phyloP scores from a whole-genome alignment of 2,888 invertebrate genomes.

The Stenurella melanura region DNA sequence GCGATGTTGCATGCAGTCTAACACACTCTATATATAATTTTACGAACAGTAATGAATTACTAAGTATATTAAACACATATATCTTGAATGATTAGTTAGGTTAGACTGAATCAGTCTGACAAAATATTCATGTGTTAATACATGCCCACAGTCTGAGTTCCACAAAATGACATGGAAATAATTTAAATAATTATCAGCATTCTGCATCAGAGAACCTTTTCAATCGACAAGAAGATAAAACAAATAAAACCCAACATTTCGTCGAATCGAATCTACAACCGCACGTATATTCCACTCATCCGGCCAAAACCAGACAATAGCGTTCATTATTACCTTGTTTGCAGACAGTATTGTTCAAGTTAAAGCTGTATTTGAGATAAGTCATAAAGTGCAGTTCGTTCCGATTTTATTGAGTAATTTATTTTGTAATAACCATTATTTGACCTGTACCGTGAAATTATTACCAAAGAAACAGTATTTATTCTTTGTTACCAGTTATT shows the following conservation, averaged over 20 bases:
- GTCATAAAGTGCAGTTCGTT: constrained; percentile 12
- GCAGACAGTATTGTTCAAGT: constrained; percentile 15
- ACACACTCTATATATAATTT: too few species aligned
- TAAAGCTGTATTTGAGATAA: constrained; percentile 17
- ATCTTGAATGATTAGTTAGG: too few species aligned
- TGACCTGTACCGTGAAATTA: background rate
- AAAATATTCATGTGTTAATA: too few species aligned
- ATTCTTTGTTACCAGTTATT: background rate
- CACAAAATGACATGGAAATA: background rate
- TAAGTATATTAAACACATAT: too few species aligned
- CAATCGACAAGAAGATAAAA: background rate
- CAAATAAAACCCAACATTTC: background rate
- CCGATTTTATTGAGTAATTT: constrained; percentile 8
- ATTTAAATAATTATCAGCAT: background rate
- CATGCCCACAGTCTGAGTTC: too few species aligned
- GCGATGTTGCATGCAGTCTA: too few species aligned
- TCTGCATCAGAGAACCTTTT: background rate
- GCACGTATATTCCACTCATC: constrained; percentile 24
- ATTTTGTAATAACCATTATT: constrained; percentile 2
- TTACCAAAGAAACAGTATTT: constrained; percentile 13
- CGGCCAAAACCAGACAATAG: constrained; percentile 18
- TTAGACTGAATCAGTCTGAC: too few species aligned
- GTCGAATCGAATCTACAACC: constrained; percentile 2
- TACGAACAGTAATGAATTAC: too few species aligned
- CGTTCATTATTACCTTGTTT: constrained; percentile 38